Base-by-base conservation (phyloP, 2,113 vertebrate genomes). In the Python bivittatus region DNA sequence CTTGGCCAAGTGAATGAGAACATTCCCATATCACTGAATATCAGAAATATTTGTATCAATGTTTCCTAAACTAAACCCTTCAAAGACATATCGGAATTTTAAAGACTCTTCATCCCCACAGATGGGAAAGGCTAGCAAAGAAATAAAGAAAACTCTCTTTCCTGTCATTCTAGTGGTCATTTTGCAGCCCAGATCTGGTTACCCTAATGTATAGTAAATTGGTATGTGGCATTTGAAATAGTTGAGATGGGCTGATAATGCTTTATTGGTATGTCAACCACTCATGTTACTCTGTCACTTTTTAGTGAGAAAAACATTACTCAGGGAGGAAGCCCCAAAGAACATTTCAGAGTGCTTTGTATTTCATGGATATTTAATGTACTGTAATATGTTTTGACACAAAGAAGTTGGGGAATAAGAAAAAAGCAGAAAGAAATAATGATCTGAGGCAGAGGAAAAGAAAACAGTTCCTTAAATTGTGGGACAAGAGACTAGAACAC, bases 301-400 rank as follows among this genome's bases (percentile, higher is more conserved):
- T 60, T 56, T 56, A 29, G 0, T 29, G 42, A 79, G 89, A 94
- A 64, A 68, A 68, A 79, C 91, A 93, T 94, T 61, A 86, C 27
- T 95, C 93, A 64, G 89, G 90, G 79, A 90, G 1, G 0, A 84
- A 95, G 92, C 93, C 93, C 85, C 90, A 93, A 95, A 96, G 95
- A 96, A 94, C 94, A 95, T 96, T 96, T 97, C 84, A 86, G 93
- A 97, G 94, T 94, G 95, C 96, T 96, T 96, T 96, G 94, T 95
- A 94, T 94, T 96, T 96, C 96, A 96, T 96, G 72, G 86, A 95
- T 93, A 93, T 95, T 96, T 97, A 96, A 96, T 96, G 64, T 95
- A 97, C 96, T 96, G 94, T 96, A 96, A 97, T 96, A 91, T 95
- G 95, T 96, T 96, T 96, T 95, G 90, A 95, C 96, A 96, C 93